These are phyloP conservation scores for Nebria brevicollis DNA, from an alignment of 2,888 invertebrate genomes.

Conservation along the genomic window DNA sequence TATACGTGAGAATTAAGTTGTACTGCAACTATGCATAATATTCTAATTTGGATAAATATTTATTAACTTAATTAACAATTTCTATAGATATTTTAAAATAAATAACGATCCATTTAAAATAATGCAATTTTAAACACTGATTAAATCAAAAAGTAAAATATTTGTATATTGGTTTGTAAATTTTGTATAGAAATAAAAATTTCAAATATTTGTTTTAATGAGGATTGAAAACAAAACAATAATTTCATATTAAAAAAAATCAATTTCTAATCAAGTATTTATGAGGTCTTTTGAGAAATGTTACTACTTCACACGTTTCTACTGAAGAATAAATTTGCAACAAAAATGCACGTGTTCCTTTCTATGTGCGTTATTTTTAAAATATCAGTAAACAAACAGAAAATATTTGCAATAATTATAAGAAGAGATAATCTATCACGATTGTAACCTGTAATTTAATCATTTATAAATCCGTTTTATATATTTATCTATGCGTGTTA, in stretches of 20 bases:
- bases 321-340: background rate
- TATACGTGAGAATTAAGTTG: background rate
- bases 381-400: background rate
- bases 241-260: background rate
- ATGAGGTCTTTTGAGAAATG: background rate
- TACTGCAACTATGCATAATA: background rate
- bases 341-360: background rate
- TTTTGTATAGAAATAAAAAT: background rate
- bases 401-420: background rate
- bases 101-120: too few species aligned
- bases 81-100: too few species aligned
- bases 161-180: too few species aligned
- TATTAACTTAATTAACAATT: too few species aligned
- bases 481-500: background rate
- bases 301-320: background rate
- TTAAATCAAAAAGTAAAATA: too few species aligned
- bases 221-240: background rate
- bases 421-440: background rate
- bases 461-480: background rate
- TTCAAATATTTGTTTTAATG: background rate
- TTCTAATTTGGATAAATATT: too few species aligned
- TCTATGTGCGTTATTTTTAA: background rate
- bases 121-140: too few species aligned
- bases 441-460: background rate
- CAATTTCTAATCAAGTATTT: constrained; percentile 1